Conservation (phyloP, 2,797 vertebrate genomes). For the Orientallactaga sibirica region DNA sequence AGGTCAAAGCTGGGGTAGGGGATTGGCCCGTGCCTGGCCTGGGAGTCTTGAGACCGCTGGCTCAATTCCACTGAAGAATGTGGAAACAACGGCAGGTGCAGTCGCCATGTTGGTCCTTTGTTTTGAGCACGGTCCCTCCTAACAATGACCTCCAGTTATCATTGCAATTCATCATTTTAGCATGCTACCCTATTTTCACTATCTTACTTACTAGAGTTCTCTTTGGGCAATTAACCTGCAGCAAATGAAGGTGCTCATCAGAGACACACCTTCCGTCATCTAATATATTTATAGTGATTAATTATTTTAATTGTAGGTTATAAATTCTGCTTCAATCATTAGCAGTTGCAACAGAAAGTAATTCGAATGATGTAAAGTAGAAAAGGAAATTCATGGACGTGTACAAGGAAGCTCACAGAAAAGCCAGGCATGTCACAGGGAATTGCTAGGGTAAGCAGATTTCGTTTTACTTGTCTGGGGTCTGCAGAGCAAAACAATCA, state of each 20-base stretch:
- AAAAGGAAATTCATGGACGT: slow-evolving; percentile 2
- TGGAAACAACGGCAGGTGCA: too few relatives aligned
- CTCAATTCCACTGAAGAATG: too few relatives aligned
- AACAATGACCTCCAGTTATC: slow-evolving; percentile 25
- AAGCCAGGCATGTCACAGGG: not conserved
- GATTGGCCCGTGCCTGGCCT: too few relatives aligned
- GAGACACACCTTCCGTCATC: slow-evolving; percentile 63
- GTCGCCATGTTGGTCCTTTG: too few relatives aligned
- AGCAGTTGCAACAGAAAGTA: slow-evolving; percentile 41
- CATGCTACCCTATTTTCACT: slow-evolving; percentile 48
- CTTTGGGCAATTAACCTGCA: slow-evolving; percentile 66
- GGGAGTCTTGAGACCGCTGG: too few relatives aligned
- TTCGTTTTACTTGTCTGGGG: not conserved
- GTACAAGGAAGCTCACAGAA: not conserved
- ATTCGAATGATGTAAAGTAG: slow-evolving; percentile 34
- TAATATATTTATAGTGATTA: slow-evolving; percentile 40
- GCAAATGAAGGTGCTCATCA: slow-evolving; percentile 60
- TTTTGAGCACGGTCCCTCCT: too few relatives aligned
- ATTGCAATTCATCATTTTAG: slow-evolving; percentile 78
- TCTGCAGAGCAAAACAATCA: not conserved
- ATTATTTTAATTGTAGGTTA: slow-evolving; percentile 66
- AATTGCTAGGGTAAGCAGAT: not conserved
- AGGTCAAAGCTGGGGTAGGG: too few relatives aligned
- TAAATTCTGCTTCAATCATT: slow-evolving; percentile 53
- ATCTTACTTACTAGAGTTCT: slow-evolving; percentile 56